Base-by-base conservation (phyloP, 2,797 vertebrate genomes). In the Cossypha heuglini region DNA sequence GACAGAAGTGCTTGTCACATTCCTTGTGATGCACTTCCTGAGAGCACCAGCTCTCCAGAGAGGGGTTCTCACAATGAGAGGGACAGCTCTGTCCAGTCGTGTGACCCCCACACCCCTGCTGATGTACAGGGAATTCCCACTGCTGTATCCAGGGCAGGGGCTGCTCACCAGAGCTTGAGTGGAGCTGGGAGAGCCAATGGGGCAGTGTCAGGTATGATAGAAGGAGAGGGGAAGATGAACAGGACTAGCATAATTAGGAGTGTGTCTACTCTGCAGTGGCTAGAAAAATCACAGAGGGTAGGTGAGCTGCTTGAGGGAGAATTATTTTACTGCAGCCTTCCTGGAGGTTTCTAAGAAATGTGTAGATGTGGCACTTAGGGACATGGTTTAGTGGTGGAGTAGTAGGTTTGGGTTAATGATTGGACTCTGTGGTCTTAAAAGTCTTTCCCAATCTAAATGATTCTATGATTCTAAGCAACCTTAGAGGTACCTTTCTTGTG, bases 51-150 rank as follows among this genome's bases (percentile, higher is more conserved):
- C 49, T 68, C 54, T 58, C 42, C 28, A 52, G 63, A 78, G 26
- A 16, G 54, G 6, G 21, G 1, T 42, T 4, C 57, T 48, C 29
- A 31, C 2, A 2, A 4, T 0, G 1, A 59, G 51, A 67, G 3
- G 31, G 28, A 48, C 49, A 42, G 26, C 33, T 83, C 37, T 92
- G 52, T 35, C 26, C 40, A n/a, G 45, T 1, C 0, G 3, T 14
- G 24, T 37, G 22, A 58, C 31, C 33, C 7, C 46, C 0, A 1
- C 18, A 33, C 2, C 5, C 11, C 15, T 54, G 29, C 22, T 59
- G 38, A 46, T 17, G 40, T 46, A 4, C 63, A 22, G n/a, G 20
- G 19, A 20, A 16, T 69, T 37, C 43, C 49, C 2, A 6, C 26
- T 49, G 51, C 38, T 9, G 33, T 52, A 4, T 19, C 24, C 21